Conservation (phyloP, 2,113 vertebrate species). For the Platysternon megacephalum region DNA sequence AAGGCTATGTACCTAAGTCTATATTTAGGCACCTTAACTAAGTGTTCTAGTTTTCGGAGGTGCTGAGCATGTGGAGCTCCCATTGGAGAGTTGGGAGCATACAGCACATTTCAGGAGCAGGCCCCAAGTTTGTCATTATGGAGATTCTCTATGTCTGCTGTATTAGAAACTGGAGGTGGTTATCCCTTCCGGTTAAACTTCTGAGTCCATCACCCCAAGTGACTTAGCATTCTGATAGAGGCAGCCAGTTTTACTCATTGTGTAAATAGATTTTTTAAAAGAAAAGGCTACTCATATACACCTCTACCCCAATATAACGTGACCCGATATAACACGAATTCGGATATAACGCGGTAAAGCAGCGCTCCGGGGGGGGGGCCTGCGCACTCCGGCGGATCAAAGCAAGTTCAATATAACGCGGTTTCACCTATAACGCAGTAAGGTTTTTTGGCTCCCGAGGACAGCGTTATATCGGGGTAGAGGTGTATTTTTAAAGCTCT, state of each 20-base stretch:
- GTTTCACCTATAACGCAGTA: too few relatives aligned
- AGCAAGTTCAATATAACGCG: too few relatives aligned
- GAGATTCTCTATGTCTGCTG: not conserved
- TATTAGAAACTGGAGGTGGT: not conserved
- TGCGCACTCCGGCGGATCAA: too few relatives aligned
- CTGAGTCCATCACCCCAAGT: not conserved
- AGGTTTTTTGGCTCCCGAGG: too few relatives aligned
- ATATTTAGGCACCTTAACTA: not conserved
- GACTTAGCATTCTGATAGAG: not conserved
- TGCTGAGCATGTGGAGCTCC: not conserved
- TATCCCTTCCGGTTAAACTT: accelerated
- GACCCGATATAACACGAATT: too few relatives aligned
- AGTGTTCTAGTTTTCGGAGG: not conserved
- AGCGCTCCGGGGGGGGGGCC: too few relatives aligned
- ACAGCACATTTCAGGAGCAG: not conserved
- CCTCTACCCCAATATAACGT: too few relatives aligned
- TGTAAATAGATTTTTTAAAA: slow-evolving; percentile 20
- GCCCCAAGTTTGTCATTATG: not conserved
- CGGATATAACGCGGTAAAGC: too few relatives aligned
- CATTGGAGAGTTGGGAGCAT: accelerated
- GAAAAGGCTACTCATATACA: not conserved
- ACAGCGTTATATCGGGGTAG: too few relatives aligned
- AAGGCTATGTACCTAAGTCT: not conserved
- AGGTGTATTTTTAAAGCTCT: slow-evolving; percentile 13
- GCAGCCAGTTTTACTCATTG: not conserved